Base-by-base conservation (phyloP, 2,888 invertebrate genomes). In the Amiota communis region DNA sequence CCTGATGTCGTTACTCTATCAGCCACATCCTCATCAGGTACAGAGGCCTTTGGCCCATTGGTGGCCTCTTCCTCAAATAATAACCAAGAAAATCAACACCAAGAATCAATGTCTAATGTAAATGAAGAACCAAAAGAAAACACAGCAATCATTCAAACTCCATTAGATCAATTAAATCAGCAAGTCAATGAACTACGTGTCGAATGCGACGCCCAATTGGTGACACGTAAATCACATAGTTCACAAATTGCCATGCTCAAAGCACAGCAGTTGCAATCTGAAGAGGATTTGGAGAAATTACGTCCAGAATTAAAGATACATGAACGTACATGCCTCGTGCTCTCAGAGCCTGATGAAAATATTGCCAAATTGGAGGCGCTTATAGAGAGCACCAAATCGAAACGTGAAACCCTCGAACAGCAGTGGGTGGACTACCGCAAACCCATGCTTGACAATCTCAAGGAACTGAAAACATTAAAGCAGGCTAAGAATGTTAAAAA, bases 371-470 rank as follows among this genome's bases (percentile, higher is more conserved):
- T 94, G 73, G 91, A 92, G 80, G 88, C 89, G 15, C 85, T 92
- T 15, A 91, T 95, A 20, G 92, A 93, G 75, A 90, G 91, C 20
- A 93, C 93, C 76, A 92, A 92, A 68, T 92, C 93, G 81, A 91
- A 93, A 82, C 89, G 95, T 51, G 90, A 92, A 46, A 92, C 91
- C 72, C 88, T 95, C 69, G 92, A 93, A 6, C 92, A 91, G 73
- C 94, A 95, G 81, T 96, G 95, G 95, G 93, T 94, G 81, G 92
- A 93, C 70, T 94, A 94, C 82, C 91, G 94, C 77, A 91, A 90
- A 47, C 94, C 95, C 0, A 88, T 95, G 13, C 90, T 94, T 46
- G 82, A 88, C 72, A 87, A 86, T 46, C 78, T 90, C 46, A 89
- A 88, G 47, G 70, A 78, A 65, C 77, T 88, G 0, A 79, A 82